Evolutionary conservation across 2,113 vertebrate species (phyloP), one percentile per base, ranked within the genome.

Genomic region (Hippocampus mohnikei): DNA sequence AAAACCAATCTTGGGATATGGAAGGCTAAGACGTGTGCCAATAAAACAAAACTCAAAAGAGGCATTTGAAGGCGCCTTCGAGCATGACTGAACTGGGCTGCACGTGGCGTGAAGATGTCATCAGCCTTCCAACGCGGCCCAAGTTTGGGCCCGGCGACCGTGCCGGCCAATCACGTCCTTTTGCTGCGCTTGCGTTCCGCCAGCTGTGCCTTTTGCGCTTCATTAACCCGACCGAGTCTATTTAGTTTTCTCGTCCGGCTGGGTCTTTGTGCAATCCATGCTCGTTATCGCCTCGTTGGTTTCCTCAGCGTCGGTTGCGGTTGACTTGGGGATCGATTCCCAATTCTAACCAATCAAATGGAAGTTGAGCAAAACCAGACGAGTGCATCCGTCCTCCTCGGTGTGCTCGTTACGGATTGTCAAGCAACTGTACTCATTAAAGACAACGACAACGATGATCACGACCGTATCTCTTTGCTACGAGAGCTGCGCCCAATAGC

Each of bases 221-320:
- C 56, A 59, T 59, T 29, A 59, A 27, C 56, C 5, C 29, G 25
- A 59, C 5, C 29, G 25, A 59, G 56, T 59, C 25, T 1, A 29
- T 59, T 59, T 59, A 29, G 56, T 59, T 59, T 59, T 59, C 56
- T n/a, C 0, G 56, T 59, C 56, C 56, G 29, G 56, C 56, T 59
- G 25, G 16, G 56, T 15, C 56, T 59, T 59, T 59, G 56, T 16
- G 1, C 23, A 29, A 29, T 29, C 13, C 56, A 18, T 29, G 13
- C 12, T 37, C 5, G 25, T 59, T 16, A 59, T 29, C 25, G 16
- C 25, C 56, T 59, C 25, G 25, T 27, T 29, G 12, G 25, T 18
- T 58, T 58, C 27, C 25, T 58, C 55, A 4, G 23, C 2, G 56
- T 13, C 29, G 56, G 16, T 59, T 16, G 56, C 23, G 29, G 25